phyloP scores from a whole-genome alignment of 1,140 invertebrate genomes.

The Pachyrhynchus sulphureomaculatus region DNA sequence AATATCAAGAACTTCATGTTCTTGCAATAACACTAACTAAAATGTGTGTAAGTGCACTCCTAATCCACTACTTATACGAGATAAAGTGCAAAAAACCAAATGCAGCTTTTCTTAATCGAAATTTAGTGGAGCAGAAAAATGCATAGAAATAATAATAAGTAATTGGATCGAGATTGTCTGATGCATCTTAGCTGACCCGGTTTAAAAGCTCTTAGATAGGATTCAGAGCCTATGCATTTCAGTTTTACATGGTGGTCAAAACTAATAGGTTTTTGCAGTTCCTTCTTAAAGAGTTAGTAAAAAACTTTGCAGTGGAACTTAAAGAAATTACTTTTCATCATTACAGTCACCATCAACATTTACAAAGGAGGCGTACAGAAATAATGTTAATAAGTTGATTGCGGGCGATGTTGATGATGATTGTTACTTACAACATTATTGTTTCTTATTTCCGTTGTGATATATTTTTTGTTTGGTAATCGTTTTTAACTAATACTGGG shows the following conservation, averaged over 20 bases:
- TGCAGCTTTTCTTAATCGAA: constrained; percentile 36
- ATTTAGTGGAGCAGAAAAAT: constrained; percentile 48
- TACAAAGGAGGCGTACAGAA: too few species aligned
- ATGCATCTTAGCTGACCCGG: constrained; percentile 33
- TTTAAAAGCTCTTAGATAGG: constrained; percentile 21
- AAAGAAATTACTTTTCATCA: too few species aligned
- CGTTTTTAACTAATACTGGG: too few species aligned
- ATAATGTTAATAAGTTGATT: too few species aligned
- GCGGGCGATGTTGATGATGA: too few species aligned
- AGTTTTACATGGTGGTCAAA: constrained; percentile 19
- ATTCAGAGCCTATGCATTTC: constrained; percentile 10
- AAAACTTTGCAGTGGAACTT: too few species aligned
- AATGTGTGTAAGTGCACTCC: constrained; percentile 27
- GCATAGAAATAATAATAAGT: constrained; percentile 40
- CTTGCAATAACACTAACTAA: constrained; percentile 32
- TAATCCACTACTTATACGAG: constrained; percentile 35
- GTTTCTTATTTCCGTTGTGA: too few species aligned
- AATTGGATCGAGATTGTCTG: constrained; percentile 40
- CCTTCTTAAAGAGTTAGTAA: too few species aligned
- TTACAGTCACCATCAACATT: too few species aligned
- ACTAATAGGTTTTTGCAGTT: too few species aligned
- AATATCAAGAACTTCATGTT: constrained; percentile 46
- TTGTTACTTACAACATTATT: too few species aligned
- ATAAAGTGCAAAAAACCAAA: constrained; percentile 31
- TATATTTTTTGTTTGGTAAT: too few species aligned